phyloP scores from a whole-genome alignment of 2,888 invertebrate species.

The Papilio elwesi region DNA sequence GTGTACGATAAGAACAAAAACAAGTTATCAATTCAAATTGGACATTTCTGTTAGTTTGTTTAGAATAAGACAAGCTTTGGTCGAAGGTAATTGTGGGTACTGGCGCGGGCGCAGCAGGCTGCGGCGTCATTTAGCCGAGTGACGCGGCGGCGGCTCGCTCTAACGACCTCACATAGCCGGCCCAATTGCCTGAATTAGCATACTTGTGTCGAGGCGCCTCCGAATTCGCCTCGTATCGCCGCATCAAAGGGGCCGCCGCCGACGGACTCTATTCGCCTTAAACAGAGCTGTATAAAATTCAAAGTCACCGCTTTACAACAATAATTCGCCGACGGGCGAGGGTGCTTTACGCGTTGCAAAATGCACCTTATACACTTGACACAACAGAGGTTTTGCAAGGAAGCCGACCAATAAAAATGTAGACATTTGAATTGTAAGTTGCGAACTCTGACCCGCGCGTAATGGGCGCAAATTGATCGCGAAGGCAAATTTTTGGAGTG shows the following conservation, averaged over 20 bases:
- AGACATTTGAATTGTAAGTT: conserved; percentile 55
- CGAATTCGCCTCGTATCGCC: conserved; percentile 67
- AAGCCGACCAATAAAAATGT: conserved; percentile 47
- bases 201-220: conserved; percentile 70
- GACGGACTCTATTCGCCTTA: conserved; percentile 49
- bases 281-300: conserved; percentile 46
- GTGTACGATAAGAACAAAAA: neutral
- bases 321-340: conserved; percentile 26
- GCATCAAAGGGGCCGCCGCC: conserved; percentile 67
- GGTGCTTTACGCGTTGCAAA: conserved; percentile 30
- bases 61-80: neutral
- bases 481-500: conserved; percentile 65
- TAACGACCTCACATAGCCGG: conserved; percentile 50
- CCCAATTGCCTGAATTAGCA: conserved; percentile 77
- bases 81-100: neutral
- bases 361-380: conserved; percentile 45
- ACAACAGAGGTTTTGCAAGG: conserved; percentile 45
- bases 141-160: conserved; percentile 39
- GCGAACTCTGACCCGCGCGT: conserved; percentile 70
- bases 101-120: neutral
- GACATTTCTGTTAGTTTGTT: conserved; percentile 4
- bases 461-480: conserved; percentile 73
- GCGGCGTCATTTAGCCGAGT: conserved; percentile 7
- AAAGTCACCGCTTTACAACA: conserved; percentile 42
- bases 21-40: neutral